These are phyloP conservation scores for Epicampocera succincta DNA, from an alignment of 2,888 invertebrate species.

Conservation along the genomic window DNA sequence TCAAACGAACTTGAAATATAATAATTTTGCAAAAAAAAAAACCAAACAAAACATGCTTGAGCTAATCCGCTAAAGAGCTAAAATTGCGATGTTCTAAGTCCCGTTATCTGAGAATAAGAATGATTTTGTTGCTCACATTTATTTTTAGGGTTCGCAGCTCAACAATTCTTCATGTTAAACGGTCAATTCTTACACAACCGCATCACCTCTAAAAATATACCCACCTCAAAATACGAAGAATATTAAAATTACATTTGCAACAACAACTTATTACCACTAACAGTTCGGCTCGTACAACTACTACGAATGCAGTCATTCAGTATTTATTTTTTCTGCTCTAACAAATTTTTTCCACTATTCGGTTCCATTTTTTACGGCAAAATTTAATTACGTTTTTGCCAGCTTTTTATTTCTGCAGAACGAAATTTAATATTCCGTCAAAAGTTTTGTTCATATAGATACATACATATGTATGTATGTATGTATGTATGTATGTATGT, in stretches of 20 bases:
- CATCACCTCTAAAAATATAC: conserved; percentile 46
- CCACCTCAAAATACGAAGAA: conserved; percentile 46
- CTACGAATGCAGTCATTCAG: neutral
- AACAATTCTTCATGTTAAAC: neutral
- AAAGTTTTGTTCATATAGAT: conserved; percentile 2
- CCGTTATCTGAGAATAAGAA: no score
- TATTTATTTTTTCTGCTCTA: conserved; percentile 22
- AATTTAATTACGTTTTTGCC: conserved; percentile 25
- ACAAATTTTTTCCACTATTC: neutral
- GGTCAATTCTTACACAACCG: conserved; percentile 14
- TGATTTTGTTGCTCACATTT: no score
- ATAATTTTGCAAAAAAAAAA: no score
- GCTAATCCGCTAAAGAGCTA: no score
- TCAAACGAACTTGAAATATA: no score
- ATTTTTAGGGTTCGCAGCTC: no score
- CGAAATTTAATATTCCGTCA: conserved; percentile 54
- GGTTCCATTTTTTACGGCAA: conserved; percentile 21
- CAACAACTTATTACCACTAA: neutral
- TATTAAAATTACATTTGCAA: neutral
- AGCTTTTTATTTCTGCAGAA: conserved; percentile 44
- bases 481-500: no score
- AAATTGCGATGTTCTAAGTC: no score
- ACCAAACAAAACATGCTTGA: no score
- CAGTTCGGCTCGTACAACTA: neutral
- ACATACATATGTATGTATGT: no score